Percentiles rank a stretch among this genome's conserved stretches.
Conservation (phyloP, 2,113 vertebrate species). For the Sturnus vulgaris region DNA sequence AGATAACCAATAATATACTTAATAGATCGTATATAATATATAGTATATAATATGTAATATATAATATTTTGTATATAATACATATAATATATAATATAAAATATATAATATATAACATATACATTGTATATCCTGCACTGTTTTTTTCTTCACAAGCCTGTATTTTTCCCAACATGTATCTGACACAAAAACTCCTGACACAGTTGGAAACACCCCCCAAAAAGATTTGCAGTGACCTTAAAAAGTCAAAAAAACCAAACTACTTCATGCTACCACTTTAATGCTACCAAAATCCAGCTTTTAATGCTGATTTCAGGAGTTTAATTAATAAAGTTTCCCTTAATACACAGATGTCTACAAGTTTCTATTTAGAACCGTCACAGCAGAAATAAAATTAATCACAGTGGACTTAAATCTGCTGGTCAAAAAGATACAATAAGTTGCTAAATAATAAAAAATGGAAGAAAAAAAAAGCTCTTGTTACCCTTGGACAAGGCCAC, state of each 20-base stretch:
- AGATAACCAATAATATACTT: not conserved
- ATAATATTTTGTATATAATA: accelerated
- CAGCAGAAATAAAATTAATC: not conserved
- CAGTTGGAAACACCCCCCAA: not conserved
- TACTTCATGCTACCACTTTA: not conserved
- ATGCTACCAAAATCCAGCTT: not conserved
- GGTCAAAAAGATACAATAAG: not conserved
- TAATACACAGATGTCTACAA: not conserved
- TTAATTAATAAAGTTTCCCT: not conserved
- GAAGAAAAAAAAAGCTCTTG: not conserved
- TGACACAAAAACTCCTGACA: not conserved
- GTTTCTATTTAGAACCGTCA: not conserved
- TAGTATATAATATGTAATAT: not conserved
- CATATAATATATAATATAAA: not conserved
- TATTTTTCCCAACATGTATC: not conserved
- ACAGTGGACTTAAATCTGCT: not conserved
- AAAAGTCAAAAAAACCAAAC: not conserved
- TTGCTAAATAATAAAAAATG: not conserved
- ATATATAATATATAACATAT: accelerated
- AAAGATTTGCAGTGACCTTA: not conserved
- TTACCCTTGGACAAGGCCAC: constrained; percentile 75
- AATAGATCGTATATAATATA: no score
- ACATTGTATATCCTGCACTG: not conserved
- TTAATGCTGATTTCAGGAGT: not conserved
- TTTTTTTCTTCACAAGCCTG: not conserved